A percentile compares a stretch with the other conserved stretches of the same genome.
Evolutionary conservation across 2,797 vertebrate genomes (phyloP).

Genomic region (Trichosurus vulpecula): DNA sequence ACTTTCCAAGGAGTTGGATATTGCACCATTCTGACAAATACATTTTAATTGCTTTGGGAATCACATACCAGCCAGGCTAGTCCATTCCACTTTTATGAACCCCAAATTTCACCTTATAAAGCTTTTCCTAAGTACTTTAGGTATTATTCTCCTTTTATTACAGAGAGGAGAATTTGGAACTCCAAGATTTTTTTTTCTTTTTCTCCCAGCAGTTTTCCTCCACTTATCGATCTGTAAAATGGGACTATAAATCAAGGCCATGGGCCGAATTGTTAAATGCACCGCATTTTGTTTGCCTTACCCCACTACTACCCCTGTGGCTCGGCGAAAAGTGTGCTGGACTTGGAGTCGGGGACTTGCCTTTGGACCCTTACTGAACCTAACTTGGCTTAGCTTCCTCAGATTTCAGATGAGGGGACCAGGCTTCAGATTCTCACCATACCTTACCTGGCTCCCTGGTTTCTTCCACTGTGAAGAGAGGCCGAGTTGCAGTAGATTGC

Average conservation of each 20-base stretch:
- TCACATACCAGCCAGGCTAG: neutral
- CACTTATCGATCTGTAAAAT: neutral
- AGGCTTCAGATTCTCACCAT: neutral
- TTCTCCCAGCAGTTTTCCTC: neutral
- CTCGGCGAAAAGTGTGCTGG: neutral
- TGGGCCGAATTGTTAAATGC: neutral
- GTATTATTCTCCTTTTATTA: neutral
- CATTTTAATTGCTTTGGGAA: constrained; percentile 12
- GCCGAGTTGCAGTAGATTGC: neutral
- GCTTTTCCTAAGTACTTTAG: neutral
- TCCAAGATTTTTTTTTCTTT: neutral
- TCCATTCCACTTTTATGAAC: neutral
- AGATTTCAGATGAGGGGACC: too few species aligned
- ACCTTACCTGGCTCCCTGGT: too few species aligned
- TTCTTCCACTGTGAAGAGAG: neutral
- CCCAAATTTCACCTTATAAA: neutral
- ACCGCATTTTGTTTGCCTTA: neutral
- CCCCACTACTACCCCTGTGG: neutral
- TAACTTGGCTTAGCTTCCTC: too few species aligned
- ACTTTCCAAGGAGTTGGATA: neutral
- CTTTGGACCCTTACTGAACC: too few species aligned
- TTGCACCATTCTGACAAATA: constrained; percentile 37
- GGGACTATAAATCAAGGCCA: neutral
- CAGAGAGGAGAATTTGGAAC: neutral
- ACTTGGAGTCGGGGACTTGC: neutral